Conservation (phyloP, 2,888 invertebrate species). For the Drosophila falleni region DNA sequence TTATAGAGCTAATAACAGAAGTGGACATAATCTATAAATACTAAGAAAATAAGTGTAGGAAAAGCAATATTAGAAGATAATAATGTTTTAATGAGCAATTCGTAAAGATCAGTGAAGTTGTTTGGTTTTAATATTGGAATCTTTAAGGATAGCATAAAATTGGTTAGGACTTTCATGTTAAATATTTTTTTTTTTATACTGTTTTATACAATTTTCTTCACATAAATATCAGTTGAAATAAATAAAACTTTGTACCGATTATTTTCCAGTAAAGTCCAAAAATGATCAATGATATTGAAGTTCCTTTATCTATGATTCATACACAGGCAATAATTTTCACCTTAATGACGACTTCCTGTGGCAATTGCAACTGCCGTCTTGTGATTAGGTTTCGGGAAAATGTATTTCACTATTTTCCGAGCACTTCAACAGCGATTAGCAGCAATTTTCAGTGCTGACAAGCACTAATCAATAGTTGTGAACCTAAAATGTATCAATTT, state of each 20-base stretch:
- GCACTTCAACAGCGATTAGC: constrained; percentile 40
- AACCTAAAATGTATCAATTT: constrained; percentile 57
- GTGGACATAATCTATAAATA: not conserved
- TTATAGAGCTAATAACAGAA: not conserved
- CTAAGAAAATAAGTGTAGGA: not conserved
- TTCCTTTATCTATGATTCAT: constrained; percentile 34
- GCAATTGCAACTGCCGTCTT: not conserved
- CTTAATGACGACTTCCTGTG: constrained; percentile 50
- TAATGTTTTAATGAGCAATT: not conserved
- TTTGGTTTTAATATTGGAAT: not conserved
- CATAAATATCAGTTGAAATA: not conserved
- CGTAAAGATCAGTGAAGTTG: not conserved
- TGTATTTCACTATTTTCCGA: constrained; percentile 7
- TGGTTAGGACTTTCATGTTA: too few relatives aligned
- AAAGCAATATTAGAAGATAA: not conserved
- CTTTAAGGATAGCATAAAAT: too few relatives aligned
- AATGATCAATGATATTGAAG: constrained; percentile 3
- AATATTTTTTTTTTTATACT: too few relatives aligned
- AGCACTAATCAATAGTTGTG: constrained; percentile 69
- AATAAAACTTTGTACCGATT: not conserved
- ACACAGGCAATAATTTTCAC: constrained; percentile 16
- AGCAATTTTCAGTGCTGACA: constrained; percentile 68
- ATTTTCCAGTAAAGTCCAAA: not conserved
- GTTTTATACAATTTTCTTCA: too few relatives aligned
- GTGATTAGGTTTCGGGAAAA: constrained; percentile 40